Conservation (phyloP, 2,113 vertebrate genomes). For the Empidonax alnorum region DNA sequence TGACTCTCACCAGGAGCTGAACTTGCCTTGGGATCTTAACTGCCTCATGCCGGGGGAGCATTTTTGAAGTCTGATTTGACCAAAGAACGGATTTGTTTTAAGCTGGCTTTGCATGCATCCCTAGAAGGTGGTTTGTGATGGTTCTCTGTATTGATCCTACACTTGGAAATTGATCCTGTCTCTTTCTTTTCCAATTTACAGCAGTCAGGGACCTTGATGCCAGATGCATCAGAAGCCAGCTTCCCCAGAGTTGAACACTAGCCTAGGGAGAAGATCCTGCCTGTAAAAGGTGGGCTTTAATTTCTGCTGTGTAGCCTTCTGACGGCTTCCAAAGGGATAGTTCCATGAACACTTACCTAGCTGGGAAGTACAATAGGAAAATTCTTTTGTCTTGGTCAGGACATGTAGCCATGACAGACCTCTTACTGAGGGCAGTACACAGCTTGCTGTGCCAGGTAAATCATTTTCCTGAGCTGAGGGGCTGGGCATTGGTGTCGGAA, state of each 20-base stretch:
- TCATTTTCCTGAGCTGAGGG: neutral
- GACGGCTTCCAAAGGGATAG: neutral
- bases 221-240: conserved; percentile 43
- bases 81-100: neutral
- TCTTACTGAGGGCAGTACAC: neutral
- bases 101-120: neutral
- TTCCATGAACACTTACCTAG: neutral
- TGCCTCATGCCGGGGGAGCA: neutral
- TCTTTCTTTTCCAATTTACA: conserved; percentile 15
- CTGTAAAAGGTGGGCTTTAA: conserved; percentile 2
- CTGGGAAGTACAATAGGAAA: neutral
- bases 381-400: neutral
- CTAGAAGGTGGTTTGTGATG: neutral
- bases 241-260: conserved; percentile 70
- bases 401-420: neutral
- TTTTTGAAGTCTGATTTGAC: neutral
- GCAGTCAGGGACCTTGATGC: conserved; percentile 53
- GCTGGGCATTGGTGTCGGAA: neutral
- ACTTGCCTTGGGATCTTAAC: neutral
- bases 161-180: neutral
- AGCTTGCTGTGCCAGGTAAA: neutral
- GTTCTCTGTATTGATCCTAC: neutral
- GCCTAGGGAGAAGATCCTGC: neutral
- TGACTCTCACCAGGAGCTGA: neutral
- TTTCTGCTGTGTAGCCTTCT: neutral